phyloP scores from a whole-genome alignment of 2,797 vertebrate genomes.

The Oryzias sinensis region DNA sequence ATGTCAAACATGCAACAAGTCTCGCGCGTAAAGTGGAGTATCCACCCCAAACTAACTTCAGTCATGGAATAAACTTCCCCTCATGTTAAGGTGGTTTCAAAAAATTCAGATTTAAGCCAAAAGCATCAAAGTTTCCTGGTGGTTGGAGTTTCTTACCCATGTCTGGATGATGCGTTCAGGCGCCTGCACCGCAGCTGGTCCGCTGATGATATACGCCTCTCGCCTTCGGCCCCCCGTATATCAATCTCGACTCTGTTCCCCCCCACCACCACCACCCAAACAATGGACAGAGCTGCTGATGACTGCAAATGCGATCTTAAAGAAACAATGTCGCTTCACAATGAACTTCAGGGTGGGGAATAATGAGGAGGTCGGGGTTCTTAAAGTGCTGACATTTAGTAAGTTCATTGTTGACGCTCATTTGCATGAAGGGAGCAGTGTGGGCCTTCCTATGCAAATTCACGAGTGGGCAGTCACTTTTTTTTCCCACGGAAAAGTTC shows the following conservation, averaged over 20 bases:
- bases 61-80: no score
- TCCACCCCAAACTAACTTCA: constrained; percentile 37
- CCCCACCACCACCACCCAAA: constrained; percentile 50
- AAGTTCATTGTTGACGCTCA: constrained; percentile 58
- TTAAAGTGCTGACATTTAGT: constrained; percentile 51
- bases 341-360: constrained; percentile 63
- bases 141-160: constrained; percentile 76
- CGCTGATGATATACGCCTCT: constrained; percentile 62
- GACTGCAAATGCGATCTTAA: constrained; percentile 72
- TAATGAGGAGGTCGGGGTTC: constrained; percentile 74
- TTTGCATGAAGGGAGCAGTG: constrained; percentile 33
- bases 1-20: constrained; percentile 65
- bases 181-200: constrained; percentile 60
- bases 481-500: constrained; percentile 2
- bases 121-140: neutral
- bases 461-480: neutral
- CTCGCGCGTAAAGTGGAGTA: constrained; percentile 50
- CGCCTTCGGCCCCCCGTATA: constrained; percentile 64
- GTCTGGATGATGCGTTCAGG: constrained; percentile 65
- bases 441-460: constrained; percentile 27
- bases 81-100: no score
- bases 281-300: constrained; percentile 75
- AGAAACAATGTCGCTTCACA: constrained; percentile 83
- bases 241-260: constrained; percentile 71
- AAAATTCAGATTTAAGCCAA: no score